Conservation (phyloP, 2,888 invertebrate genomes). For the Mellilla xanthometata region DNA sequence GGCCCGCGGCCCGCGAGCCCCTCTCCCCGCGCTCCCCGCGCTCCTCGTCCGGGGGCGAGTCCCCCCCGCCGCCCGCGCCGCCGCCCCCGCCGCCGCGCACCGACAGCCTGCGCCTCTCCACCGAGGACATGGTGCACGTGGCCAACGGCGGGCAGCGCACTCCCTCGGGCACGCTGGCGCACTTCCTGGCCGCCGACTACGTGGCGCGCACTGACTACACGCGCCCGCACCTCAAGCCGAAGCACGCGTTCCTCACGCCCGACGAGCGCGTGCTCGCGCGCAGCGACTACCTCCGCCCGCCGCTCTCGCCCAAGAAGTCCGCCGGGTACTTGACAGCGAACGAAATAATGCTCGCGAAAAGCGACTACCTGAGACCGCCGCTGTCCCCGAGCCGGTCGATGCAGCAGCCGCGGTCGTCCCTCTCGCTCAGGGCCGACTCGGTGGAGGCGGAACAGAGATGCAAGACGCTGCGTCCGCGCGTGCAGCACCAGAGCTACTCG, state of each 20-base stretch:
- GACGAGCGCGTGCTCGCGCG: slow-evolving; percentile 26
- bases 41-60: slow-evolving; percentile 33
- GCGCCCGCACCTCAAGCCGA: slow-evolving; percentile 25
- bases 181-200: slow-evolving; percentile 63
- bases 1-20: slow-evolving; percentile 35
- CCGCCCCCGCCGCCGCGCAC: slow-evolving; percentile 60
- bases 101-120: slow-evolving; percentile 66
- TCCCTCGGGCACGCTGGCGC: slow-evolving; percentile 63
- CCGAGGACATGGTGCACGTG: slow-evolving; percentile 70
- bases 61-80: slow-evolving; percentile 33
- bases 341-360: slow-evolving; percentile 24
- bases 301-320: slow-evolving; percentile 16
- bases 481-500: slow-evolving; percentile 45
- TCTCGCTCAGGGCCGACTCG: slow-evolving; percentile 57
- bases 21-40: too few relatives aligned
- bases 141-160: slow-evolving; percentile 72
- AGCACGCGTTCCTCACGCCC: slow-evolving; percentile 22
- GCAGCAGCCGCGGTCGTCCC: slow-evolving; percentile 55
- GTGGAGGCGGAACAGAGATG: slow-evolving; percentile 38
- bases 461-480: slow-evolving; percentile 35
- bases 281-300: slow-evolving; percentile 27
- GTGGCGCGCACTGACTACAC: slow-evolving; percentile 61
- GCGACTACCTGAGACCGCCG: slow-evolving; percentile 59
- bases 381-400: slow-evolving; percentile 36
- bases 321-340: slow-evolving; percentile 9